phyloP scores from a whole-genome alignment of 1,140 invertebrate species.

The Pseudomyrmex pallidus region DNA sequence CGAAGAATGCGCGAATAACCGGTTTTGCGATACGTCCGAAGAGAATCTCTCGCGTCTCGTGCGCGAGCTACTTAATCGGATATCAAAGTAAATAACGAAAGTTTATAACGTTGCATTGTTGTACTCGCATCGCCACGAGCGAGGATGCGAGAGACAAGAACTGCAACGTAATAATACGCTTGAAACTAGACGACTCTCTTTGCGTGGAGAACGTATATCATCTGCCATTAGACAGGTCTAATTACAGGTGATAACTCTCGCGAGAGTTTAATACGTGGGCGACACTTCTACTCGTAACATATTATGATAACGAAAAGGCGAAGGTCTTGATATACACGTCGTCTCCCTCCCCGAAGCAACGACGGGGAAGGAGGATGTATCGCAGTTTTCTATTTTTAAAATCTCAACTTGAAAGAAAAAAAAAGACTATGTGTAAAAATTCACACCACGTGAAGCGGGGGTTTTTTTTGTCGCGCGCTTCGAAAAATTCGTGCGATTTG shows the following conservation, averaged over 20 bases:
- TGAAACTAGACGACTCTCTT: background rate
- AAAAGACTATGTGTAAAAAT: no score
- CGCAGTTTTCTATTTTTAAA: background rate
- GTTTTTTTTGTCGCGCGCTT: no score
- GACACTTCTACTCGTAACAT: background rate
- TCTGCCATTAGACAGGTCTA: conserved; percentile 12
- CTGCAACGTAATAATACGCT: background rate
- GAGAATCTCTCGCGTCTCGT: background rate
- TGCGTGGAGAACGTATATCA: background rate
- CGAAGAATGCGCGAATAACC: conserved; percentile 41
- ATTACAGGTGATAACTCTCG: conserved; percentile 33
- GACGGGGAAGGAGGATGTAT: background rate
- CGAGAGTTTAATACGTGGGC: background rate
- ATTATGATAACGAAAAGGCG: background rate
- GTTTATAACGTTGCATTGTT: conserved; percentile 1
- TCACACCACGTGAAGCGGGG: no score
- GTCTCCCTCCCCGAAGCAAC: background rate
- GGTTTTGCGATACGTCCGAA: conserved; percentile 22
- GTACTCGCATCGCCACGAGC: background rate
- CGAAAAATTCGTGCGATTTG: no score
- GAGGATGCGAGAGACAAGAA: background rate
- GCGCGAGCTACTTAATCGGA: conserved; percentile 23
- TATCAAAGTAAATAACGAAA: conserved; percentile 24
- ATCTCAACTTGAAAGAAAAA: no score
- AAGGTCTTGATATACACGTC: background rate